Evolutionary conservation across 2,888 invertebrate genomes (phyloP), one percentile per base, ranked within the genome.

Genomic region (Lacanobia oleracea): DNA sequence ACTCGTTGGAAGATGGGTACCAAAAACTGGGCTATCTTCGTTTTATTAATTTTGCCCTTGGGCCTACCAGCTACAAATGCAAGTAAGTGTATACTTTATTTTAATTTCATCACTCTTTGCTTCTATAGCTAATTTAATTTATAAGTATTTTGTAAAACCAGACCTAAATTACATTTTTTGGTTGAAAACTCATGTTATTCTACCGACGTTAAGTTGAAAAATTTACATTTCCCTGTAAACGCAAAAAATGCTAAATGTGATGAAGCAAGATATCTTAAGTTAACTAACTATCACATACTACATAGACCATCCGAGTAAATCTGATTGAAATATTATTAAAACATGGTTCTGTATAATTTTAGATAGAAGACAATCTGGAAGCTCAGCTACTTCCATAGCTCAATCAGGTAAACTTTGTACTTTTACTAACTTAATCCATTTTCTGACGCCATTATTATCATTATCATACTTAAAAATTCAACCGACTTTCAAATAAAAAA

Each of bases 11-110:
- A 82, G 62, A 89, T 87, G 86, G 65, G 62, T 48, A 37, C 59
- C 48, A 78, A 68, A 33, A 62, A 59, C 33, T 82, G 82, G 63
- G 40, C 70, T 53, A 54, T 82, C 21, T 43, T 88, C 12, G 2
- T 88, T 48, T 67, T 88, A 18, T 33, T 85, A 16, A 57, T 84
- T 48, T 67, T 87, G 73, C 86, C 87, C 10, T 70, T 74, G 23
- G 76, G 79, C 59, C 57, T 81, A 37, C 40, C 82, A 59, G 76
- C 67, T 12, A 67, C 12, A 56, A 37, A 43, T 61, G 23, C 12
- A n/a, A 21, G 70, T 72, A 68, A 73, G 84, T 77, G n/a, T 50
- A 40, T 27, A 53, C 10, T 10, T 12, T 12, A 40, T 54, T 73
- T 61, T 14, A 0, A 27, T 73, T 61, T 61, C 5, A 18, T 73